Evolutionary conservation across 2,797 vertebrate species (phyloP), one percentile per base, ranked within the genome.

Genomic region (Acomys russatus): DNA sequence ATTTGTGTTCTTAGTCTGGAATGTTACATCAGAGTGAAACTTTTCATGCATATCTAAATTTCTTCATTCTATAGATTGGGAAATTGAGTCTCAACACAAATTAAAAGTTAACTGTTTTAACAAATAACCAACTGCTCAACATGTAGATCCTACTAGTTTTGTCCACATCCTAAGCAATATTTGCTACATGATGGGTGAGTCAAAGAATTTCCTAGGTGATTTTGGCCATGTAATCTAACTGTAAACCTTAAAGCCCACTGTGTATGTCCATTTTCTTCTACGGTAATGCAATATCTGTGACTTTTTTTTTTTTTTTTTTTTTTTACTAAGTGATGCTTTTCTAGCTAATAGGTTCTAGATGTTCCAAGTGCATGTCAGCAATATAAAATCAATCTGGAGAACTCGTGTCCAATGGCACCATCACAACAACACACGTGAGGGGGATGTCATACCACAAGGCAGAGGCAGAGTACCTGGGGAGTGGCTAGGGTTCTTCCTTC

Each of bases 61-160:
- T 14, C 66, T 8, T 87, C 15, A 17, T 90, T 44, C 18, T 70
- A 73, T 15, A 68, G 14, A 11, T 82, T n/a, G 6, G 80, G 18
- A 92, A 96, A 79, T 8, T 18, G 54, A 94, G 25, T 9, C 44
- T 73, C 44, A 86, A 82, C 25, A n/a, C 51, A 70, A 86, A 80
- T 91, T n/a, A 83, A 91, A 74, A 64, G 30, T 71, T 33, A 54
- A 64, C 18, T 51, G 56, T 4, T 80, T 84, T 20, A 49, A 89
- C 14, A 25, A 70, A 7, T 2, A 35, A 87, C 51, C 59, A 44
- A n/a, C 2, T 61, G n/a, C 64, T 78, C 28, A 54, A 17, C 9
- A 4, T 5, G 38, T 51, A 82, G 2, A 90, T 68, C 3, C 6
- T 74, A 56, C 14, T 17, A 2, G 18, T 9, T 88, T 80, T 83